phyloP scores from a whole-genome alignment of 2,797 vertebrate genomes.

The Pogoniulus pusillus region DNA sequence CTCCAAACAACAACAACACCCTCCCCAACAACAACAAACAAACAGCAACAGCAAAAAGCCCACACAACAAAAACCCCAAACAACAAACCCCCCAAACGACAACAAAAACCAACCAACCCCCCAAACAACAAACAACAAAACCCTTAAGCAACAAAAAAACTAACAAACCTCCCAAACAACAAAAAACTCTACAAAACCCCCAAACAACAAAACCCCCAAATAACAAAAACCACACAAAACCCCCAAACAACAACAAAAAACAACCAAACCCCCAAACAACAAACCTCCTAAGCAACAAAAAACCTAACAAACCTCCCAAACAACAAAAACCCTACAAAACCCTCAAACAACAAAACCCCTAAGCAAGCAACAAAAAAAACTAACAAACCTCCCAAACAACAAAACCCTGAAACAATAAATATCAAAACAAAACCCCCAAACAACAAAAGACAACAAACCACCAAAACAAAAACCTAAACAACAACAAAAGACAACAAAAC shows the following conservation, averaged over 20 bases:
- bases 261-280: too few species aligned
- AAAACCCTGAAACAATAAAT: not conserved
- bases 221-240: too few species aligned
- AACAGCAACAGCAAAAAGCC: not conserved
- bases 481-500: not conserved
- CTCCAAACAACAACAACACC: not conserved
- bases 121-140: too few species aligned
- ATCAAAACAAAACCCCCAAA: not conserved
- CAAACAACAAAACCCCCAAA: too few species aligned
- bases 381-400: not conserved
- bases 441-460: not conserved
- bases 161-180: too few species aligned
- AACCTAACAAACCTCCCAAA: too few species aligned
- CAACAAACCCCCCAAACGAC: not conserved
- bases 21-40: not conserved
- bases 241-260: too few species aligned
- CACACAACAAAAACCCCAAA: rapidly evolving
- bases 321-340: not conserved
- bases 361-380: not conserved
- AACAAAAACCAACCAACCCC: not conserved
- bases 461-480: not conserved
- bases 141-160: too few species aligned
- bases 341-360: not conserved
- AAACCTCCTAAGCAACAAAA: too few species aligned
- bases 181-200: too few species aligned